A percentile compares a stretch with the other conserved stretches of the same genome.
These are phyloP conservation scores for Hoplodrina blanda DNA, from an alignment of 2,888 invertebrate genomes.

Conservation along the genomic window DNA sequence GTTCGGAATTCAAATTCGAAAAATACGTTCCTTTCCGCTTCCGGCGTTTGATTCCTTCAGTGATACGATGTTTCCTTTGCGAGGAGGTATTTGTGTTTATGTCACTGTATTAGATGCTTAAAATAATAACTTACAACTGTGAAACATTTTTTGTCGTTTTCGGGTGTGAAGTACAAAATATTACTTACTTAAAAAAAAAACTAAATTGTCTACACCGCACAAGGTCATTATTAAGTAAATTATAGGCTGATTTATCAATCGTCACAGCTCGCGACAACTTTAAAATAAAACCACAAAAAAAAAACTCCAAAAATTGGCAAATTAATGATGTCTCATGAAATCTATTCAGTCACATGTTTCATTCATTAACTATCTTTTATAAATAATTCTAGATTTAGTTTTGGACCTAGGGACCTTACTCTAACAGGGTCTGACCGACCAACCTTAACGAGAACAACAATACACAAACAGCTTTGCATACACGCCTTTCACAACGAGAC, in stretches of 20 bases:
- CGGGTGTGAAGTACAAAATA: too few relatives aligned
- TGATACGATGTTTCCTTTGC: conserved; percentile 87
- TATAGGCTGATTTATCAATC: too few relatives aligned
- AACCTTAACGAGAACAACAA: conserved; percentile 59
- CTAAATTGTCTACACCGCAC: too few relatives aligned
- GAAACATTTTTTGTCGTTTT: background rate
- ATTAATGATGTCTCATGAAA: too few relatives aligned
- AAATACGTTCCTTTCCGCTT: conserved; percentile 90
- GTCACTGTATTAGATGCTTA: conserved; percentile 54
- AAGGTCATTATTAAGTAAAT: too few relatives aligned
- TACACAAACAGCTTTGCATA: conserved; percentile 65
- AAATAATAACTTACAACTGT: background rate
- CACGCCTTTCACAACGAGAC: conserved; percentile 79
- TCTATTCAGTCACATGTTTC: too few relatives aligned
- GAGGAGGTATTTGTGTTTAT: conserved; percentile 70
- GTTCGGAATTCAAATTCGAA: conserved; percentile 90
- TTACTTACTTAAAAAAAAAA: too few relatives aligned
- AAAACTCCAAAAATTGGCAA: too few relatives aligned
- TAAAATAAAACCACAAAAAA: too few relatives aligned
- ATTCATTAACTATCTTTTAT: too few relatives aligned
- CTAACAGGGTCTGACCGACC: background rate
- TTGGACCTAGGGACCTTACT: background rate
- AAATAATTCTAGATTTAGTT: too few relatives aligned
- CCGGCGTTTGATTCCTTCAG: conserved; percentile 90
- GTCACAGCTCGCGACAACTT: too few relatives aligned